Percentiles rank a stretch among this genome's conserved stretches.
These are phyloP conservation scores for Sarcophaga bullata DNA, from an alignment of 1,140 invertebrate species.

Conservation along the genomic window DNA sequence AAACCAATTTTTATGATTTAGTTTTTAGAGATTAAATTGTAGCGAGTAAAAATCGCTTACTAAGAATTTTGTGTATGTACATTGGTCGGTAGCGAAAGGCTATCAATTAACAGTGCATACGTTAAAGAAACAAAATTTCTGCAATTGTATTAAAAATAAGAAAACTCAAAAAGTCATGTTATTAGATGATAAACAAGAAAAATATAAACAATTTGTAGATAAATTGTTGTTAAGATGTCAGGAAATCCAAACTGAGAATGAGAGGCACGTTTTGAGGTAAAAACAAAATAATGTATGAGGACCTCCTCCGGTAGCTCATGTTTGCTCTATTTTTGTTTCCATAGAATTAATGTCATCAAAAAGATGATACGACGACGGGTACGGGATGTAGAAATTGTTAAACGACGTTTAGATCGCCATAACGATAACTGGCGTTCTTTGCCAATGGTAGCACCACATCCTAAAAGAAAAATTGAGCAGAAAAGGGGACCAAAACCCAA, in stretches of 20 bases:
- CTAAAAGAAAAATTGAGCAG: constrained; percentile 60
- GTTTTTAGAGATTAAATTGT: no score
- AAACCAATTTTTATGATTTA: no score
- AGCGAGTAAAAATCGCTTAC: no score
- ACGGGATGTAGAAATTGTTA: constrained; percentile 56
- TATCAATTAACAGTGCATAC: background rate
- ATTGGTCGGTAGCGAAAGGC: background rate
- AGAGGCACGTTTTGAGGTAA: constrained; percentile 59
- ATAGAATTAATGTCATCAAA: constrained; percentile 58
- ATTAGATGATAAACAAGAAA: constrained; percentile 48
- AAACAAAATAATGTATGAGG: background rate
- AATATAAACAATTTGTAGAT: constrained; percentile 57
- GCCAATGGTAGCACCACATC: constrained; percentile 58
- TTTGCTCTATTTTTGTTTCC: background rate
- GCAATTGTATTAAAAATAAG: background rate
- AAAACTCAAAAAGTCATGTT: background rate
- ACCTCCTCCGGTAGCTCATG: background rate
- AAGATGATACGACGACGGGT: constrained; percentile 54
- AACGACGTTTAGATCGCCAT: constrained; percentile 57
- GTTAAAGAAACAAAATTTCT: background rate
- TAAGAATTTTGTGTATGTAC: no score
- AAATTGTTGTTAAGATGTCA: constrained; percentile 58
- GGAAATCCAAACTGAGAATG: constrained; percentile 60
- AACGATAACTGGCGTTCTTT: constrained; percentile 59
- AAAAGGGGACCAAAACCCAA: constrained; percentile 60